Evolutionary conservation across 1,140 invertebrate genomes (phyloP), one percentile per base, ranked within the genome.

Genomic region (Pachypeltis micranthus): DNA sequence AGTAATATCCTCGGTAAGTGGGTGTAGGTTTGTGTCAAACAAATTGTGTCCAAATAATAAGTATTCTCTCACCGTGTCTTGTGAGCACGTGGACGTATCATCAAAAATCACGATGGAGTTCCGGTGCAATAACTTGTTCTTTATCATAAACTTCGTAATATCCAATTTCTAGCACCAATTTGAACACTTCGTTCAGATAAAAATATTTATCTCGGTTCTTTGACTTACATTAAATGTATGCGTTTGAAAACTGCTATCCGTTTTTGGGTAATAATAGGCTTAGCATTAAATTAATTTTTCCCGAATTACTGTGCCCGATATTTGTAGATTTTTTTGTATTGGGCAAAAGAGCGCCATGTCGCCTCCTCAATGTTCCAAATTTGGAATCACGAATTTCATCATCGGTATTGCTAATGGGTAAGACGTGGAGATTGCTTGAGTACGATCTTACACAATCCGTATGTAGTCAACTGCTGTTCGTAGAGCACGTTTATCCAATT

Each of bases 1-100:
- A 74, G 65, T 19, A 75, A 61, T 65, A 73, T 72, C 70, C 76
- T 76, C 12, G 70, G 71, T 47, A 74, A 71, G 44, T 65, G 63
- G 10, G 70, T 63, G 64, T 74, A 75, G 14, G 71, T 71, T 69
- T 75, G 72, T 66, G 57, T 69, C 19, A 76, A 63, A 68, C 44
- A 24, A 69, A 69, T 70, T 75, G 73, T 55, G 72, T 55, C 1
- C 71, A 71, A 70, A 74, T 75, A 63, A 66, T 67, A 69, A 74
- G 66, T 72, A 73, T 39, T 69, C 67, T 62, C 65, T 59, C 21
- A 75, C 69, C 44, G 68, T 67, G 58, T 70, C 62, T 66, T 76
- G 73, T 23, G 71, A 71, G 34, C 74, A 70, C 66, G 70, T 73
- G 2, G 69, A 65, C 1, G 74, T 64, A 64, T 77, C 71, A 65